Evolutionary conservation across 2,113 vertebrate genomes (phyloP), one percentile per base, ranked within the genome.

Genomic region (Myotis davidii): DNA sequence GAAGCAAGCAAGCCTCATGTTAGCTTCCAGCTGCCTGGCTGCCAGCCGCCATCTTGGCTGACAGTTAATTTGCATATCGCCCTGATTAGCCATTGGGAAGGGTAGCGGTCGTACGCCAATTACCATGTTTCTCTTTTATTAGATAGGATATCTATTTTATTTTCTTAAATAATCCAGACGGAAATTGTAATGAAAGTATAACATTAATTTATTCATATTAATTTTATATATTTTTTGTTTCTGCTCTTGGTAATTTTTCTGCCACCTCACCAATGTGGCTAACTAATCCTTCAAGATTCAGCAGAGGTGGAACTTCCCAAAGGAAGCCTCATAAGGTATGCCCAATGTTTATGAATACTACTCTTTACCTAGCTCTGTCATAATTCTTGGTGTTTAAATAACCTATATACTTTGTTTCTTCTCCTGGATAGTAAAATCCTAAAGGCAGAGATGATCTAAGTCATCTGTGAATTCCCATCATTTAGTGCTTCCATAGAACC

Each of bases 271-370:
- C 27, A 50, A 10, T 92, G 48, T 50, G n/a, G 54, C 21, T 81
- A 91, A 87, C n/a, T 69, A 84, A 50, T 83, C 76, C 20, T 76
- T 83, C 77, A 95, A 59, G 59, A 79, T 93, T 85, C 79, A 89
- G 39, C 25, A 85, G 45, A 65, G 5, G 17, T 85, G 11, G 3
- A 45, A 21, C 85, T 85, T 85, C 25, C 81, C 73, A 37, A 25
- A 73, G 45, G 54, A 90, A 93, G 45, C 23, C 59, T 84, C 29
- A 17, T 78, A 89, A 95, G 45, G 39, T 56, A 27, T 67, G 56
- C 27, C 18, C 5, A 85, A 18, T 85, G n/a, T 73, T 45, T 93
- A 32, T 7, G 69, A 81, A 32, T 90, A 86, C 21, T 27, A 56
- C 34, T 76, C 12, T 70, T 89, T 85, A 2, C 23, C 52, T 79